A percentile compares a stretch with the other conserved stretches of the same genome.
phyloP scores from a whole-genome alignment of 1,140 invertebrate species.

The Bombyx mandarina region DNA sequence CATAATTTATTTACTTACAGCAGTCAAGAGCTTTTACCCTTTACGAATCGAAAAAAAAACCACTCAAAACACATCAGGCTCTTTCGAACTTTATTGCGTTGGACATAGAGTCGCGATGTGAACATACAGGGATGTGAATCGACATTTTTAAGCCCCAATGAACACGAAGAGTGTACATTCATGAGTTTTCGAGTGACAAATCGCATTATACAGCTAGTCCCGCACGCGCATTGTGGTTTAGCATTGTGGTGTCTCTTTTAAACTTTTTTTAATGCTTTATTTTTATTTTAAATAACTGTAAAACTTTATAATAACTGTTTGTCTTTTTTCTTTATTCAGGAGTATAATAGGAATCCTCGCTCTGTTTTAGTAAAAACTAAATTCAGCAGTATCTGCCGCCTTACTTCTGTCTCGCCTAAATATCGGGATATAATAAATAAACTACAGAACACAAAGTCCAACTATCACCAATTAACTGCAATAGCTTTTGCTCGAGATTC shows the following conservation, averaged over 20 bases:
- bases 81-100: not conserved
- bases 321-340: no score
- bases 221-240: slow-evolving; percentile 18
- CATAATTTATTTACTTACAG: slow-evolving; percentile 1
- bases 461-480: no score
- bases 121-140: not conserved
- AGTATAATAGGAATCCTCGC: no score
- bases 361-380: no score
- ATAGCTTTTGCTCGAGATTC: no score
- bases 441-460: no score
- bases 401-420: no score
- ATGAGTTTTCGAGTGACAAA: slow-evolving; percentile 21
- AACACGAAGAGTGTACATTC: slow-evolving; percentile 10
- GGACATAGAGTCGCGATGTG: not conserved
- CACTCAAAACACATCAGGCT: not conserved
- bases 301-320: no score
- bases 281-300: no score
- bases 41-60: not conserved
- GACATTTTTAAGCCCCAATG: not conserved
- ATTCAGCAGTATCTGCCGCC: no score
- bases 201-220: slow-evolving; percentile 38
- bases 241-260: slow-evolving; percentile 3
- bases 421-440: no score
- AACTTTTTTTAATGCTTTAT: not conserved
- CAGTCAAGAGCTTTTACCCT: slow-evolving; percentile 4